Base-by-base conservation (phyloP, 2,888 invertebrate species). In the Acanthosepion esculentum region DNA sequence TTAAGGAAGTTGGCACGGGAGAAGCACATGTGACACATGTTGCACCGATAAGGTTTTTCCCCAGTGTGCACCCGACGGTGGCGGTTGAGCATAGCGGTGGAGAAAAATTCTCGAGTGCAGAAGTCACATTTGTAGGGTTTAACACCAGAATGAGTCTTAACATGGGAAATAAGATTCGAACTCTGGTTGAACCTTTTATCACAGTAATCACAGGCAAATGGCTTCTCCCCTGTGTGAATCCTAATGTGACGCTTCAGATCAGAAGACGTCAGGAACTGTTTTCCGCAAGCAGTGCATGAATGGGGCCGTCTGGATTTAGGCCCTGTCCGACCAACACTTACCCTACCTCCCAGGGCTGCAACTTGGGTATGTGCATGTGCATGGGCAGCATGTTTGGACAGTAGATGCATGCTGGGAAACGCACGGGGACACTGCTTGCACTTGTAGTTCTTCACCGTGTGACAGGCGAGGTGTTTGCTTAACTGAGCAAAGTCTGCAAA, bases 161-260 rank as follows among this genome's bases (percentile, higher is more conserved):
- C 93, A 93, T 93, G 93, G 48, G 93, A 93, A 93, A 93, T 93
- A 93, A 93, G 93, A 48, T 93, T 93, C n/a, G 93, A 93, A n/a
- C 93, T 93, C 48, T 93, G 93, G 53, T 93, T 93, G 50, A 93
- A 93, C 48, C 48, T 50, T 50, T 93, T 93, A 18, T 48, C 93
- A 50, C 93, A 93, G n/a, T 93, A 93, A 53, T 93, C 93, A 29
- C 93, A 93, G 12, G 93, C 93, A 53, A 93, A 93, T 2, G 93
- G 93, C 53, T 93, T 93, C 93, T 93, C 93, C 48, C 93, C 93
- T 8, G 93, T 93, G 53, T 93, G 93, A 15, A 93, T 93, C 29
- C 93, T 48, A n/a, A 53, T 93, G 29, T 93, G 93, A 29, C 93
- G 93, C 29, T 93, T 93, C 15, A 93, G 93, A 50, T 93, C 93